Evolutionary conservation across 2,888 invertebrate genomes (phyloP).

Genomic region (Ernsta delagoae): DNA sequence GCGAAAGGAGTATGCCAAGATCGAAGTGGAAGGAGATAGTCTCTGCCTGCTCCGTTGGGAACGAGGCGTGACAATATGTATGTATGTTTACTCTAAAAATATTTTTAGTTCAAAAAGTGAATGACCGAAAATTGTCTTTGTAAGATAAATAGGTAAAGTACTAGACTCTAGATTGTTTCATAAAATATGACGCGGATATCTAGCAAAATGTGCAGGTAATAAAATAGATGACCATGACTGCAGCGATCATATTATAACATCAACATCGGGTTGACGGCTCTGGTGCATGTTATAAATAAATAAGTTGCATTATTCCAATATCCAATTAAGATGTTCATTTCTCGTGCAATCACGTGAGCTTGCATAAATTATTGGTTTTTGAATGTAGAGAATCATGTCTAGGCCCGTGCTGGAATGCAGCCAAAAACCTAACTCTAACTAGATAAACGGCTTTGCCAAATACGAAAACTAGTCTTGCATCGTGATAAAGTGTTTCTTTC

Average conservation of each 20-base stretch:
- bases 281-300: conserved; percentile 3
- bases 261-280: not conserved
- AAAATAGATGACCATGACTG: conserved; percentile 3
- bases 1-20: too few relatives aligned
- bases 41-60: too few relatives aligned
- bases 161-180: too few relatives aligned
- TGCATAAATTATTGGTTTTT: conserved; percentile 44
- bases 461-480: conserved; percentile 38
- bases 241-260: not conserved
- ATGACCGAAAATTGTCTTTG: too few relatives aligned
- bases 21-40: too few relatives aligned
- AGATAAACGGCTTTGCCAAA: conserved; percentile 59
- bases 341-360: conserved; percentile 14
- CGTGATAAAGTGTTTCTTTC: conserved; percentile 32
- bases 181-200: too few relatives aligned
- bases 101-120: too few relatives aligned
- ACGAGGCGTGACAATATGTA: too few relatives aligned
- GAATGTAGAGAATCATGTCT: conserved; percentile 53
- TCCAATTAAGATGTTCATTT: conserved; percentile 29
- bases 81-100: too few relatives aligned
- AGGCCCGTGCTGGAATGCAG: conserved; percentile 60
- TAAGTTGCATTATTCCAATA: conserved; percentile 19
- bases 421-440: conserved; percentile 57
- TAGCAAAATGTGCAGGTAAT: not conserved
- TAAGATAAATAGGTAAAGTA: too few relatives aligned